phyloP scores from a whole-genome alignment of 2,113 vertebrate genomes.

The Euleptes europaea region DNA sequence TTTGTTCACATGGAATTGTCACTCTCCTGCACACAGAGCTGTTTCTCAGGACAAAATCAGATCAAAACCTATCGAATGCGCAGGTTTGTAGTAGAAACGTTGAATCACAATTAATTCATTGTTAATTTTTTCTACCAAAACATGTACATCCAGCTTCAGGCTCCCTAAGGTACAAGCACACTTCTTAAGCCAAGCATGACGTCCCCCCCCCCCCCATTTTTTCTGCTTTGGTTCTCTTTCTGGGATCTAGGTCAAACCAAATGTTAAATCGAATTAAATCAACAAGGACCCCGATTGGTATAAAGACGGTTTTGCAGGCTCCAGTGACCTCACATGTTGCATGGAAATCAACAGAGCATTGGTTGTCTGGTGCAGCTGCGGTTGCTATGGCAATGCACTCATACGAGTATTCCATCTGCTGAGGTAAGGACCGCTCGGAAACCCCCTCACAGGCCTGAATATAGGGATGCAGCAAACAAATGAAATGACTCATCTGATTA shows the following conservation, averaged over 20 bases:
- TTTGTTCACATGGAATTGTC: not conserved
- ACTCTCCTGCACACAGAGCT: not conserved
- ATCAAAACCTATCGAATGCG: constrained; percentile 2
- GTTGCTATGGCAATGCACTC: constrained; percentile 70
- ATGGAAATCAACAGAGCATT: constrained; percentile 61
- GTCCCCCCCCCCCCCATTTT: too few relatives aligned
- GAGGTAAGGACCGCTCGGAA: constrained; percentile 61
- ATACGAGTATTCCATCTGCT: constrained; percentile 68
- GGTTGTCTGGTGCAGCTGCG: constrained; percentile 56
- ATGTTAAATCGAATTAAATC: constrained; percentile 32
- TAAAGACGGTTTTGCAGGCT: constrained; percentile 46
- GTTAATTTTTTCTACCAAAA: constrained; percentile 5
- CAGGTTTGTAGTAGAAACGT: not conserved
- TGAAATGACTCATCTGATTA: constrained; percentile 54
- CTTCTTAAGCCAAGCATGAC: not conserved
- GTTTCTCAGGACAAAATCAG: not conserved
- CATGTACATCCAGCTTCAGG: too few relatives aligned
- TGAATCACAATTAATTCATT: not conserved
- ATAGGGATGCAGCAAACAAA: constrained; percentile 57
- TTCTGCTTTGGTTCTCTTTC: not conserved
- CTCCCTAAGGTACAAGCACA: not conserved
- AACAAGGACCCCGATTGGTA: constrained; percentile 33
- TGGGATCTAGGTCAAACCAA: constrained; percentile 33
- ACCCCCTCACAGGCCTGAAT: constrained; percentile 31
- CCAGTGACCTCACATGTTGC: constrained; percentile 48